Conservation (phyloP, 2,797 vertebrate species). For the Sitta carolinensis region DNA sequence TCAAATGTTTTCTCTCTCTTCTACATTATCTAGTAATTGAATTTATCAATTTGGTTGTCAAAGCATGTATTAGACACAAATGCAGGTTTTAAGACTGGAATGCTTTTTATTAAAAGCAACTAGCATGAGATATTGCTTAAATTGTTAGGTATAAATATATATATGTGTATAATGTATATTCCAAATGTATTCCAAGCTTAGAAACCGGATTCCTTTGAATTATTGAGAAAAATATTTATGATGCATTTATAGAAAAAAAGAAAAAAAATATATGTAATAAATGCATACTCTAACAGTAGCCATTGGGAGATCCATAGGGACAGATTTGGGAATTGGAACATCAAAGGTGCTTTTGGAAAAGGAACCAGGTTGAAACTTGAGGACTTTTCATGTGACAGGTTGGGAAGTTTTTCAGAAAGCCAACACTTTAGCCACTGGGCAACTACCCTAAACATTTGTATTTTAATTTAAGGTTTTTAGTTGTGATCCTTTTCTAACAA, state of each 20-base stretch:
- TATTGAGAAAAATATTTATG: slow-evolving; percentile 81
- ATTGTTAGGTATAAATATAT: slow-evolving; percentile 80
- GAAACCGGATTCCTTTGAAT: slow-evolving; percentile 78
- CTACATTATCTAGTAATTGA: slow-evolving; percentile 52
- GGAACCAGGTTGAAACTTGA: slow-evolving; percentile 58
- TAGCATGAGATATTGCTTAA: slow-evolving; percentile 80
- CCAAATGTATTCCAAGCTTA: slow-evolving; percentile 80
- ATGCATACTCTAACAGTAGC: slow-evolving; percentile 69
- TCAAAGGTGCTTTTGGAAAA: slow-evolving; percentile 68
- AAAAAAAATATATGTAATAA: slow-evolving; percentile 70
- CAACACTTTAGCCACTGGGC: slow-evolving; percentile 74
- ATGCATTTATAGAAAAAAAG: slow-evolving; percentile 77
- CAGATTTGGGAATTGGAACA: slow-evolving; percentile 48
- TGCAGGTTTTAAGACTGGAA: slow-evolving; percentile 74
- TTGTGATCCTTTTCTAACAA: slow-evolving; percentile 69
- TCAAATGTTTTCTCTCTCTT: slow-evolving; percentile 74
- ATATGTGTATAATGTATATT: slow-evolving; percentile 81
- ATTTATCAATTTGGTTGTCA: slow-evolving; percentile 67
- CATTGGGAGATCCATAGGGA: slow-evolving; percentile 70
- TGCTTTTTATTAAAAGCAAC: slow-evolving; percentile 80
- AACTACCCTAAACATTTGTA: slow-evolving; percentile 79
- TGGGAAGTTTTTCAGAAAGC: slow-evolving; percentile 64
- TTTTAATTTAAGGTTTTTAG: slow-evolving; percentile 71
- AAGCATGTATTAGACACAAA: slow-evolving; percentile 74
- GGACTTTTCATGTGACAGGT: slow-evolving; percentile 13